Conservation (phyloP, 2,113 vertebrate species). For the Rutilus rutilus region DNA sequence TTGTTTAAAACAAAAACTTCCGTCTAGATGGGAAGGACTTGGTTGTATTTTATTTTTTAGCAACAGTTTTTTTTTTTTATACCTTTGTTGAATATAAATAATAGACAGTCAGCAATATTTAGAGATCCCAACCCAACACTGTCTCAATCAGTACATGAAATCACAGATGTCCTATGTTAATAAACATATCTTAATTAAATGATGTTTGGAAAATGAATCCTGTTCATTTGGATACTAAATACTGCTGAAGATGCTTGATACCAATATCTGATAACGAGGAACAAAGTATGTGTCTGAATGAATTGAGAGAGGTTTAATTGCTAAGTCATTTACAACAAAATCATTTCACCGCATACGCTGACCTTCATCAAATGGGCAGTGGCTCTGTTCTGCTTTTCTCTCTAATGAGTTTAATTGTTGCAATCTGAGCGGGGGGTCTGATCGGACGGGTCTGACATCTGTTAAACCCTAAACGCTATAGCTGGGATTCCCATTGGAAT, state of each 20-base stretch:
- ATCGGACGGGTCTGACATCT: constrained; percentile 52
- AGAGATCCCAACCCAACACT: not conserved
- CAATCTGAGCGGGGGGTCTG: constrained; percentile 61
- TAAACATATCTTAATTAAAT: not conserved
- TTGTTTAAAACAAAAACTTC: no score
- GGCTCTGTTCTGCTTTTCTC: constrained; percentile 64
- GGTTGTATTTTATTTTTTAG: not conserved
- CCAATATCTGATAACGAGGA: not conserved
- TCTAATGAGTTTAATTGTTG: constrained; percentile 65
- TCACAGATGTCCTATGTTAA: not conserved
- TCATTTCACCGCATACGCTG: constrained; percentile 47
- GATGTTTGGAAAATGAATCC: not conserved
- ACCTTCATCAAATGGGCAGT: constrained; percentile 52
- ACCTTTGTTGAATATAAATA: not conserved
- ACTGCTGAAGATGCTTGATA: not conserved
- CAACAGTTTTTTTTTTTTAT: not conserved
- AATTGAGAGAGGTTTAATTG: constrained; percentile 59
- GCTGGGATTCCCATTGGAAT: constrained; percentile 67
- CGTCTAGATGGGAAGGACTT: not conserved
- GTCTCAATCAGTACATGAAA: not conserved
- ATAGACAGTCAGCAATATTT: not conserved
- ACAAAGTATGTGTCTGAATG: not conserved
- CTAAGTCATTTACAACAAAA: constrained; percentile 55
- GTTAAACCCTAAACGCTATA: constrained; percentile 50
- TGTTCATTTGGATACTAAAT: not conserved